Evolutionary conservation across 2,113 vertebrate genomes (phyloP), one percentile per base, ranked within the genome.

Genomic region (Butorides virescens): DNA sequence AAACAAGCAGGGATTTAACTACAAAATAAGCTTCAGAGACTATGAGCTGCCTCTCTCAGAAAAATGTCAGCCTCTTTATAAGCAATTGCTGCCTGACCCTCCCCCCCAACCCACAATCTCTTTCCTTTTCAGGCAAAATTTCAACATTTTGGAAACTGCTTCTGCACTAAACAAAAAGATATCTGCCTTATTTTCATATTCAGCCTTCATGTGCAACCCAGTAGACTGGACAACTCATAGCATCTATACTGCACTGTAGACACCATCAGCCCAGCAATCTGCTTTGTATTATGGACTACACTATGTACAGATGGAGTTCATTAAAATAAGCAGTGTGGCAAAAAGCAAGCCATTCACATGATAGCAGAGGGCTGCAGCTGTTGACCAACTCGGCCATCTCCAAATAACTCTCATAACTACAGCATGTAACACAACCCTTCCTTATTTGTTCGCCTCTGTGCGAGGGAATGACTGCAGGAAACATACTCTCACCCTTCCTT

Each of bases 361-460:
- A 80, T 4, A 92, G 88, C 90, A 50, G 61, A 75, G 58, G 26
- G 66, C 80, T 95, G 96, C 97, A 97, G 97, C 95, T 97, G 96
- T 92, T 46, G 11, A 67, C 49, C 89, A 92, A 36, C 86, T 83
- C 16, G 0, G 62, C 56, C 85, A 66, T 71, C 81, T 62, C 86
- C 79, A 87, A 71, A 93, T 97, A 94, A 77, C 79, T 97, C 70
- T 25, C 92, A 29, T 77, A 92, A 73, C 80, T 93, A 19, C 86
- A 53, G 53, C 61, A 4, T 29, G 86, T 75, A 84, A 87, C 58
- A 56, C 68, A 85, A 71, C 34, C 73, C 77, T 71, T 46, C 95
- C 76, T 86, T 71, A 74, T 22, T 56, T 63, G 68, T 65, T 84
- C 20, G 0, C 73, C 49, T 84, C 73, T 50, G 47, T 75, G 83